A percentile compares a stretch with the other conserved stretches of the same genome.
Conservation (phyloP, 2,797 vertebrate species). For the Knipowitschia caucasica region DNA sequence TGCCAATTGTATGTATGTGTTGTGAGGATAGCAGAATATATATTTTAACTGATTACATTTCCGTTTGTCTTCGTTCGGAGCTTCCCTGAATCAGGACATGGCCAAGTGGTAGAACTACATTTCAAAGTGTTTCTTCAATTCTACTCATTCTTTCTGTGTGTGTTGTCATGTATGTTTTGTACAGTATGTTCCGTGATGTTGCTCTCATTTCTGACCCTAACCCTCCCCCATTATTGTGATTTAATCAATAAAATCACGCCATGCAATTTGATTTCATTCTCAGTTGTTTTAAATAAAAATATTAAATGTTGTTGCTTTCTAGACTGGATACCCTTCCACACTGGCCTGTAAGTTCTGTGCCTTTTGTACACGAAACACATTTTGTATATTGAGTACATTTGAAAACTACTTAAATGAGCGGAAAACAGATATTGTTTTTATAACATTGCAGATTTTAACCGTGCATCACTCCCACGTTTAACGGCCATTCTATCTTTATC, state of each 20-base stretch:
- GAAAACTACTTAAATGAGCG: no score
- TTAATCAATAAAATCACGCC: no score
- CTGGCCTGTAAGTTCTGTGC: no score
- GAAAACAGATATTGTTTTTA: background rate
- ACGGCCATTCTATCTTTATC: background rate
- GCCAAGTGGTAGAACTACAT: background rate
- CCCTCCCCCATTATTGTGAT: no score
- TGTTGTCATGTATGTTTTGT: background rate
- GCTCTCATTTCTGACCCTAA: background rate
- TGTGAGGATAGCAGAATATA: background rate
- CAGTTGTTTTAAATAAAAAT: no score
- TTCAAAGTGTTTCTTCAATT: background rate
- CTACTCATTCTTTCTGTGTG: background rate
- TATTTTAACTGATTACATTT: background rate
- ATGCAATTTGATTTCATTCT: no score
- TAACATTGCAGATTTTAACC: background rate
- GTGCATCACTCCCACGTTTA: background rate
- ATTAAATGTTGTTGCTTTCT: no score
- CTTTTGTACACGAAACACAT: no score
- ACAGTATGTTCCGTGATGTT: background rate
- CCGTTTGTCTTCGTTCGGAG: background rate
- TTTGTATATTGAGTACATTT: no score
- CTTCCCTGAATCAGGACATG: background rate
- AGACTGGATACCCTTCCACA: background rate
- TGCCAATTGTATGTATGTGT: background rate